Conservation (phyloP, 2,888 invertebrate genomes). For the Oxystoma pomonae region DNA sequence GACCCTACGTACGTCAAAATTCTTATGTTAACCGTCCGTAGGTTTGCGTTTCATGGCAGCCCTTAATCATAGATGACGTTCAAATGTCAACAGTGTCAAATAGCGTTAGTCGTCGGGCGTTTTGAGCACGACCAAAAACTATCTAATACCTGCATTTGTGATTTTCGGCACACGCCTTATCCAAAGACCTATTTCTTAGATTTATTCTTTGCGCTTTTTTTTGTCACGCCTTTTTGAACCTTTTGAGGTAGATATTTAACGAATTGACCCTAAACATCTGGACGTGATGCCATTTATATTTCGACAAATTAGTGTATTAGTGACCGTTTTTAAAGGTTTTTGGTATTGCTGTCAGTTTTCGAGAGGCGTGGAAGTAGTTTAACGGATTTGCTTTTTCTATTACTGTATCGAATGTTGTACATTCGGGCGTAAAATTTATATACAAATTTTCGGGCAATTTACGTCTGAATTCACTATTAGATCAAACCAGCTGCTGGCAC, state of each 20-base stretch:
- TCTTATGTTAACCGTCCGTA: too few species aligned
- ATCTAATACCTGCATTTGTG: too few species aligned
- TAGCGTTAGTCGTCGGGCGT: too few species aligned
- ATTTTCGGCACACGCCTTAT: background rate
- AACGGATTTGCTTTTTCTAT: slow-evolving; percentile 11
- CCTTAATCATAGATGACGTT: too few species aligned
- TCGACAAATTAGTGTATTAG: slow-evolving; percentile 14
- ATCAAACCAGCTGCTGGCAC: background rate
- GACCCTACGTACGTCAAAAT: too few species aligned
- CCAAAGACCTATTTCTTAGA: background rate
- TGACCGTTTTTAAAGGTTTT: slow-evolving; percentile 22
- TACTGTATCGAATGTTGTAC: slow-evolving; percentile 19
- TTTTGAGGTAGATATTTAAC: slow-evolving; percentile 1
- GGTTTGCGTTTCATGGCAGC: too few species aligned
- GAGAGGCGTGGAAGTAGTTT: slow-evolving; percentile 26
- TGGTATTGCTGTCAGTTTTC: slow-evolving; percentile 5
- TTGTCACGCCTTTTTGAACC: slow-evolving; percentile 21
- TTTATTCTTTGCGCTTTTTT: background rate
- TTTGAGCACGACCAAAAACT: too few species aligned
- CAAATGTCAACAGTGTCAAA: too few species aligned
- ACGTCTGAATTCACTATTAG: slow-evolving; percentile 14
- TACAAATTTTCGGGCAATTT: slow-evolving; percentile 16
- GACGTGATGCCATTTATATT: slow-evolving; percentile 6
- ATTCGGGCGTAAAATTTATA: slow-evolving; percentile 19
- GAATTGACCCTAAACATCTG: slow-evolving; percentile 13